Conservation (phyloP, 2,113 vertebrate species). For the Ophiodon elongatus region DNA sequence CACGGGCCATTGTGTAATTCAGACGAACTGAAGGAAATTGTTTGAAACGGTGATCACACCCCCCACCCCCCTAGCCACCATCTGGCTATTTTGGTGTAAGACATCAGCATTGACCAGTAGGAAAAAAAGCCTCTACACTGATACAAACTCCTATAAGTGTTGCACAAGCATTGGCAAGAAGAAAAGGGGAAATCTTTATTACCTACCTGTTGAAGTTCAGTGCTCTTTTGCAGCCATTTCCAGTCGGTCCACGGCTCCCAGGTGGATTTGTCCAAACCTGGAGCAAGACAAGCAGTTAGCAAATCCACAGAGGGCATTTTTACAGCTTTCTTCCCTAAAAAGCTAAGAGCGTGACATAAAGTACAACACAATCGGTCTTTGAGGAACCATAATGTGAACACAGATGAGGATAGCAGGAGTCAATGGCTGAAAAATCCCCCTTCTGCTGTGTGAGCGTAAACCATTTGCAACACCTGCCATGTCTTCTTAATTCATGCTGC, state of each 20-base stretch:
- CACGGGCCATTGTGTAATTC: slow-evolving; percentile 44
- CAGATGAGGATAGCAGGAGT: slow-evolving; percentile 17
- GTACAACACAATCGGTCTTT: slow-evolving; percentile 15
- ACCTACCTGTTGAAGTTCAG: slow-evolving; percentile 55
- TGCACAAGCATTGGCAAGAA: not conserved
- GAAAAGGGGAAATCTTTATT: not conserved
- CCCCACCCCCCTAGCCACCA: not conserved
- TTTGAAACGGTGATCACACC: not conserved
- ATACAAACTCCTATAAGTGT: not conserved
- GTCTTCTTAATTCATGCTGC: slow-evolving; percentile 29
- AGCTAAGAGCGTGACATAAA: slow-evolving; percentile 7
- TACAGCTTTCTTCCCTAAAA: slow-evolving; percentile 15
- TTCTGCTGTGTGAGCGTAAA: slow-evolving; percentile 8
- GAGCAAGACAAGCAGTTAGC: slow-evolving; percentile 32
- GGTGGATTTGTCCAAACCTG: slow-evolving; percentile 42
- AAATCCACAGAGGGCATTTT: slow-evolving; percentile 4
- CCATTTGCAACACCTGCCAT: slow-evolving; percentile 25
- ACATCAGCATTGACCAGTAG: slow-evolving; percentile 4
- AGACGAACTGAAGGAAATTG: slow-evolving; percentile 43
- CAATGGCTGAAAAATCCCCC: not conserved
- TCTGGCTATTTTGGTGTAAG: slow-evolving; percentile 15
- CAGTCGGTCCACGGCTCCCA: slow-evolving; percentile 38
- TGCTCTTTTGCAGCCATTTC: slow-evolving; percentile 34
- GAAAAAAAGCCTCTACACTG: not conserved
- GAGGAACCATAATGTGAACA: slow-evolving; percentile 12